Percentiles rank a stretch among this genome's conserved stretches.
Evolutionary conservation across 2,797 vertebrate species (phyloP).

Genomic region (Astyanax mexicanus): DNA sequence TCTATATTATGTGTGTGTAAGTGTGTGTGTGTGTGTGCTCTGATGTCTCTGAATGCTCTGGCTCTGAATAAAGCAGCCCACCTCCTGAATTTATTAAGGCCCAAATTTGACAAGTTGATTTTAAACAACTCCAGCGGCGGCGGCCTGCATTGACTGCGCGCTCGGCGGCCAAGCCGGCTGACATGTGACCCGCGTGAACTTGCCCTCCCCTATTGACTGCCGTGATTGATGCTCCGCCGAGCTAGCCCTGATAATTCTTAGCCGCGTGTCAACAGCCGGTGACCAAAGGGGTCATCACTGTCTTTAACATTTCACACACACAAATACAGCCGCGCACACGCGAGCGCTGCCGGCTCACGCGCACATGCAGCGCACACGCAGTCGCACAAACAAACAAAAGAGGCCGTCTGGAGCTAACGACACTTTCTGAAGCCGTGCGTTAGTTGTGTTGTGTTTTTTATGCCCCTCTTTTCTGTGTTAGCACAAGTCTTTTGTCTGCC

Average conservation of each 20-base stretch:
- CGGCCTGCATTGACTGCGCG: constrained; percentile 54
- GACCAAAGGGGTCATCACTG: constrained; percentile 76
- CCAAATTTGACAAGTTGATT: constrained; percentile 70
- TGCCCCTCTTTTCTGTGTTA: background rate
- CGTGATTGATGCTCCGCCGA: constrained; percentile 78
- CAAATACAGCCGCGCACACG: constrained; percentile 52
- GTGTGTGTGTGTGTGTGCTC: too few relatives aligned
- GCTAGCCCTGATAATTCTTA: constrained; percentile 78
- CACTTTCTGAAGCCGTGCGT: constrained; percentile 9
- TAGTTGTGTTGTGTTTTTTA: constrained; percentile 13
- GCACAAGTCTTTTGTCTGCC: constrained; percentile 34
- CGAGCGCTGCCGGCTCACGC: constrained; percentile 21
- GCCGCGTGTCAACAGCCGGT: constrained; percentile 79
- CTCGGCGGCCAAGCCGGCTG: constrained; percentile 53
- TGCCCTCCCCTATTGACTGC: constrained; percentile 77
- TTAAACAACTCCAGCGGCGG: constrained; percentile 56
- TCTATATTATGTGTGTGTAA: too few relatives aligned
- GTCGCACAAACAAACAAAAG: constrained; percentile 38
- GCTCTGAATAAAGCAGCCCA: constrained; percentile 65
- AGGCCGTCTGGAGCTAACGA: constrained; percentile 25
- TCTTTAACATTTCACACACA: constrained; percentile 66
- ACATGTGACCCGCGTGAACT: constrained; percentile 75
- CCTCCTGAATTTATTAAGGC: constrained; percentile 74
- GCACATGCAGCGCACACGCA: constrained; percentile 44
- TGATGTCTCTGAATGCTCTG: constrained; percentile 54